Conservation (phyloP, 2,888 invertebrate species). For the Lordiphosa fenestrarum region DNA sequence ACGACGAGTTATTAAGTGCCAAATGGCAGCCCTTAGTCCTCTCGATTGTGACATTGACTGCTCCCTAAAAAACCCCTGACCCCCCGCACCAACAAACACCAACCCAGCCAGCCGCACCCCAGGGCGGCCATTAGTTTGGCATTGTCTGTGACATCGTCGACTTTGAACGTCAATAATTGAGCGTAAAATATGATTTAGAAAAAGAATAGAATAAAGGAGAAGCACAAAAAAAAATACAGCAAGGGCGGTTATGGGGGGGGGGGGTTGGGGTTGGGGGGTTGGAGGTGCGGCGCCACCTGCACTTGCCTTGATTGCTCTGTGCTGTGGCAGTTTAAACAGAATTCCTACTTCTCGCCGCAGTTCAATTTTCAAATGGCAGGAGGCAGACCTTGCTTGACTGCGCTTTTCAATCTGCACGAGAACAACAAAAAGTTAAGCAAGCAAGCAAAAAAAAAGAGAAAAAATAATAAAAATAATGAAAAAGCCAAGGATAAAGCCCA, state of each 20-base stretch:
- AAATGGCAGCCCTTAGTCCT: slow-evolving; percentile 41
- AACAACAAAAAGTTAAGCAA: slow-evolving; percentile 15
- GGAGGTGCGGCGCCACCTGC: slow-evolving; percentile 35
- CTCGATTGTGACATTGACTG: slow-evolving; percentile 34
- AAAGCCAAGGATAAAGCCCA: slow-evolving; percentile 1
- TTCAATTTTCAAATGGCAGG: slow-evolving; percentile 53
- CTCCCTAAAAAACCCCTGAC: no score
- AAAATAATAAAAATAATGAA: background rate
- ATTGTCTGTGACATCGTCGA: slow-evolving; percentile 57
- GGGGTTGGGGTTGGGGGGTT: background rate
- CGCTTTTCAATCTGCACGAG: slow-evolving; percentile 63
- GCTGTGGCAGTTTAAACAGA: slow-evolving; percentile 12
- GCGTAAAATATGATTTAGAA: slow-evolving; percentile 72
- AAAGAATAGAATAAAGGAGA: slow-evolving; percentile 28
- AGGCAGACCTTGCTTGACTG: slow-evolving; percentile 54
- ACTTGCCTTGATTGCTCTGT: slow-evolving; percentile 62
- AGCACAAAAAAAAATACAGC: background rate
- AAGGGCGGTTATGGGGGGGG: background rate
- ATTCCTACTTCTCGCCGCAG: slow-evolving; percentile 17
- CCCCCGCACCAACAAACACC: background rate
- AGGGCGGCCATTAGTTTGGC: slow-evolving; percentile 63
- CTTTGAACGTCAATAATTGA: slow-evolving; percentile 73
- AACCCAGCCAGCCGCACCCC: background rate
- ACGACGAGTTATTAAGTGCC: slow-evolving; percentile 63
- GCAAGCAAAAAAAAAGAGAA: background rate